Evolutionary conservation across 2,888 invertebrate species (phyloP).

Genomic region (Laspeyria flexula): DNA sequence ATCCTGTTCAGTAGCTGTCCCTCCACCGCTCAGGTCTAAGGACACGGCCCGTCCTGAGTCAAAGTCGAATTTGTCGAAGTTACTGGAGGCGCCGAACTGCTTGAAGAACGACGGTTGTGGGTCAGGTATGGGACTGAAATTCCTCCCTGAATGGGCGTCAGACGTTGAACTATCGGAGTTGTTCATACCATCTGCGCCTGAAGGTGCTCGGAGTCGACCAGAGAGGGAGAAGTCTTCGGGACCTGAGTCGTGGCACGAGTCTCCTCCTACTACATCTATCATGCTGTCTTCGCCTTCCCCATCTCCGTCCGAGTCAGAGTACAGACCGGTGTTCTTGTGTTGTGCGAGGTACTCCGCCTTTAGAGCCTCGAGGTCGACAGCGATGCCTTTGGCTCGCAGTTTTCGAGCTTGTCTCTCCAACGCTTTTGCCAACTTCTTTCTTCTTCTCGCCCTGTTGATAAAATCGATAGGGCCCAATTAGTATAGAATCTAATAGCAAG

Average conservation of each 20-base stretch:
- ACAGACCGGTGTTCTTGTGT: conserved; percentile 87
- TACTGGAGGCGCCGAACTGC: conserved; percentile 71
- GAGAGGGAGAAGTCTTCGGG: conserved; percentile 88
- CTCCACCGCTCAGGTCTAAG: conserved; percentile 78
- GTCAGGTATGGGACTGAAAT: conserved; percentile 79
- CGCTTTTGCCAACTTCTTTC: conserved; percentile 96
- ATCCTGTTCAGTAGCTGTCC: conserved; percentile 77
- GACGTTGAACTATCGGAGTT: conserved; percentile 86
- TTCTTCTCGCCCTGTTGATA: conserved; percentile 90
- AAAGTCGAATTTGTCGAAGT: conserved; percentile 82
- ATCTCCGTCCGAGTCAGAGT: conserved; percentile 86
- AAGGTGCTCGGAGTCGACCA: conserved; percentile 85
- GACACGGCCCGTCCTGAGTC: conserved; percentile 81
- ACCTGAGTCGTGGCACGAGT: conserved; percentile 89
- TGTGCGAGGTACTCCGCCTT: conserved; percentile 94
- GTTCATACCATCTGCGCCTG: conserved; percentile 85
- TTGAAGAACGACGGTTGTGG: conserved; percentile 80
- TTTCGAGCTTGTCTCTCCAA: conserved; percentile 97
- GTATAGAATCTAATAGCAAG: conserved; percentile 77
- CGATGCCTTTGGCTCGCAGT: conserved; percentile 95
- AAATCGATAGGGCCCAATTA: conserved; percentile 81
- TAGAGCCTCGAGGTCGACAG: conserved; percentile 94
- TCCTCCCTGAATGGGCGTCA: conserved; percentile 77
- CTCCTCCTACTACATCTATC: conserved; percentile 95
- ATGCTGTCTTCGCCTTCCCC: conserved; percentile 91